Percentiles rank a stretch among this genome's conserved stretches.
Evolutionary conservation across 2,797 vertebrate species (phyloP).

Genomic region (Xenopus petersii): DNA sequence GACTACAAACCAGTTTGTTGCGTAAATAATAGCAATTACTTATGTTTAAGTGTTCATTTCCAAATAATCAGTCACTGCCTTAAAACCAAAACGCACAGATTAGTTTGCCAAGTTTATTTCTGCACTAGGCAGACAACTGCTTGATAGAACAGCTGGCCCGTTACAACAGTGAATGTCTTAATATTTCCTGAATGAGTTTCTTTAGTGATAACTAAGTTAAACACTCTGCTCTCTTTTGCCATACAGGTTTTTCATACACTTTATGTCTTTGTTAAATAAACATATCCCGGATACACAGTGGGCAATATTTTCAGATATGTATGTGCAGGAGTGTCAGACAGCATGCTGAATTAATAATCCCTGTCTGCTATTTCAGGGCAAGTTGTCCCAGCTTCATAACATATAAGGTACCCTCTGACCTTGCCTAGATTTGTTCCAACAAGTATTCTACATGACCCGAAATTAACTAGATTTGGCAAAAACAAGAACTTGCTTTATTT

Average conservation of each 20-base stretch:
- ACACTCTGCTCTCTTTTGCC: background rate
- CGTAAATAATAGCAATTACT: too few species aligned
- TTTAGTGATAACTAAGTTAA: background rate
- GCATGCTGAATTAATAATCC: background rate
- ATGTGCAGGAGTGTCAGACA: background rate
- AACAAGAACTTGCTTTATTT: too few species aligned
- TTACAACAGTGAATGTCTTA: background rate
- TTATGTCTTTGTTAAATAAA: background rate
- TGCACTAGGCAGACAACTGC: background rate
- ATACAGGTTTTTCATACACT: background rate
- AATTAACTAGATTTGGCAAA: too few species aligned
- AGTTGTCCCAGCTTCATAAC: background rate
- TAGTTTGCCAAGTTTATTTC: background rate
- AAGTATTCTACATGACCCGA: too few species aligned
- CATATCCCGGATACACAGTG: background rate
- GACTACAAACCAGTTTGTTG: too few species aligned
- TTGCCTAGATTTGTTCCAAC: too few species aligned
- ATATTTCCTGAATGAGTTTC: slow-evolving; percentile 3
- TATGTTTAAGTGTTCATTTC: too few species aligned
- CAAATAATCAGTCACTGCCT: background rate
- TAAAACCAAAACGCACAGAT: background rate
- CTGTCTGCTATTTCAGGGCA: background rate
- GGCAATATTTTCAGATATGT: too few species aligned
- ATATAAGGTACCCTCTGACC: background rate
- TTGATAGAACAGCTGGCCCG: background rate